phyloP scores from a whole-genome alignment of 2,113 vertebrate genomes.

The Felis catus region F.catus_Fca126_mat1.0 CM031416.1:79477001-79477500 shows the following conservation, averaged over 20 bases:
- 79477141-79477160: neutral
- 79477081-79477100: no score
- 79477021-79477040: no score
- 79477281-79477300: neutral
- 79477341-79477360: neutral
- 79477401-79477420: neutral
- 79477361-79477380: neutral
- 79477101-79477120: neutral
- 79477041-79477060: no score
- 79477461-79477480: slow-evolving; percentile 27
- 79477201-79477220: neutral
- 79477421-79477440: neutral
- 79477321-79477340: neutral
- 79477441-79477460: neutral
- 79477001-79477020: no score
- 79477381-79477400: neutral
- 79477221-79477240: neutral
- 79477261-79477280: neutral
- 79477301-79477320: neutral
- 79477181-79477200: neutral
- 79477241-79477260: neutral
- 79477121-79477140: neutral
- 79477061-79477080: no score
- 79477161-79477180: neutral
- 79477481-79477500: neutral